Evolutionary conservation across 1,140 invertebrate genomes (phyloP).

Genomic region (Scaptomyza graminum): DNA sequence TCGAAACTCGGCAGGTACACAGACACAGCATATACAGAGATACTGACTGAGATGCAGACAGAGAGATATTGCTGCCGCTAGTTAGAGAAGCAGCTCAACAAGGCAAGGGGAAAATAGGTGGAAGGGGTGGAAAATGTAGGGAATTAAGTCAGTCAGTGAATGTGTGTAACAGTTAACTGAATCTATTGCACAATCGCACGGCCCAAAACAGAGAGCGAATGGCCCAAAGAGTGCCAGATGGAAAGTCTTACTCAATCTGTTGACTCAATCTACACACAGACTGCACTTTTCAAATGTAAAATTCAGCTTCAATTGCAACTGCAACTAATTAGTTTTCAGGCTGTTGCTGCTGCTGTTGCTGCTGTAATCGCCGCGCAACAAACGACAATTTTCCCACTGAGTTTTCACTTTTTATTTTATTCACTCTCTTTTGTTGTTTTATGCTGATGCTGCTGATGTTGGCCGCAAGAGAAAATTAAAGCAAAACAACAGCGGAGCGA

Average conservation of each 20-base stretch:
- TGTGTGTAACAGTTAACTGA: constrained; percentile 78
- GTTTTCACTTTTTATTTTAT: constrained; percentile 67
- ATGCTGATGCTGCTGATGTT: constrained; percentile 4
- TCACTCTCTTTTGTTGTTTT: constrained; percentile 40
- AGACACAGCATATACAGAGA: background rate
- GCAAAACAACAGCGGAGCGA: constrained; percentile 43
- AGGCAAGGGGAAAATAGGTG: constrained; percentile 21
- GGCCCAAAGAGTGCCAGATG: constrained; percentile 10
- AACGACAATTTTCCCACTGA: constrained; percentile 78
- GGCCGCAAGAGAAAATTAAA: constrained; percentile 62
- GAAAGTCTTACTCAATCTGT: constrained; percentile 73
- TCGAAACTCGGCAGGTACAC: constrained; percentile 18
- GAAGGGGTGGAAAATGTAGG: constrained; percentile 63
- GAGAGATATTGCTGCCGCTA: constrained; percentile 16
- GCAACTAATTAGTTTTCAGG: constrained; percentile 77
- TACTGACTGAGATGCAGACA: constrained; percentile 5
- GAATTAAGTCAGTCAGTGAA: constrained; percentile 77
- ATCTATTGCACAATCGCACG: constrained; percentile 57
- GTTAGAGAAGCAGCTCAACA: background rate
- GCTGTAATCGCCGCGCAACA: constrained; percentile 68
- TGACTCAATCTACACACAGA: constrained; percentile 1
- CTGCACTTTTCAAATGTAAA: constrained; percentile 44
- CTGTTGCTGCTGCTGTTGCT: constrained; percentile 42
- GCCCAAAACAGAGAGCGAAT: constrained; percentile 26
- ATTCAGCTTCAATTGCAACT: constrained; percentile 57